These are phyloP conservation scores for Mesocricetus auratus DNA, from an alignment of 2,113 vertebrate species.

Conservation along the genomic window DNA sequence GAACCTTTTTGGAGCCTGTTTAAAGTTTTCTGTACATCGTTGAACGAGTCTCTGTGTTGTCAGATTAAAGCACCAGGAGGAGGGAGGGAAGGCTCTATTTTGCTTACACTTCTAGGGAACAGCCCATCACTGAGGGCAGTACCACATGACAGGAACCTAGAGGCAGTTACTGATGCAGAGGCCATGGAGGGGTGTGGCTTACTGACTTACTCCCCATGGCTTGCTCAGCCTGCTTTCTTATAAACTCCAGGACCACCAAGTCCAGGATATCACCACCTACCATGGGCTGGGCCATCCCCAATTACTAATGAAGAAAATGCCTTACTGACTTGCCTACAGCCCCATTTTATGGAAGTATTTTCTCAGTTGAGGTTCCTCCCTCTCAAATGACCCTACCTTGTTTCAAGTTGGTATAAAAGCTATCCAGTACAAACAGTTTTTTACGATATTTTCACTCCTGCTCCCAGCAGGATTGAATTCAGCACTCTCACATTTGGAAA, in stretches of 20 bases:
- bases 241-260: not conserved
- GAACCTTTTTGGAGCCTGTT: no score
- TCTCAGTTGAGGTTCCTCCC: not conserved
- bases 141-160: not conserved
- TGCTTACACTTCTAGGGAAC: not conserved
- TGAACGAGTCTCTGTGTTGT: no score
- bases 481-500: not conserved
- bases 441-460: not conserved
- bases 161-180: not conserved
- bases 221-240: not conserved
- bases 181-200: not conserved
- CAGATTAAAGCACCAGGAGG: not conserved
- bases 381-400: not conserved
- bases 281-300: not conserved
- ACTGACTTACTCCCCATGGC: not conserved
- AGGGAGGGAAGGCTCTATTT: not conserved
- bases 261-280: not conserved
- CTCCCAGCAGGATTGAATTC: not conserved
- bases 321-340: not conserved
- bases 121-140: not conserved
- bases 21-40: no score
- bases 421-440: not conserved
- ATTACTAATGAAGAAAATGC: not conserved
- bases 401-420: not conserved
- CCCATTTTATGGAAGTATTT: not conserved